Conservation (phyloP, 2,888 invertebrate species). For the Plebejus argus region DNA sequence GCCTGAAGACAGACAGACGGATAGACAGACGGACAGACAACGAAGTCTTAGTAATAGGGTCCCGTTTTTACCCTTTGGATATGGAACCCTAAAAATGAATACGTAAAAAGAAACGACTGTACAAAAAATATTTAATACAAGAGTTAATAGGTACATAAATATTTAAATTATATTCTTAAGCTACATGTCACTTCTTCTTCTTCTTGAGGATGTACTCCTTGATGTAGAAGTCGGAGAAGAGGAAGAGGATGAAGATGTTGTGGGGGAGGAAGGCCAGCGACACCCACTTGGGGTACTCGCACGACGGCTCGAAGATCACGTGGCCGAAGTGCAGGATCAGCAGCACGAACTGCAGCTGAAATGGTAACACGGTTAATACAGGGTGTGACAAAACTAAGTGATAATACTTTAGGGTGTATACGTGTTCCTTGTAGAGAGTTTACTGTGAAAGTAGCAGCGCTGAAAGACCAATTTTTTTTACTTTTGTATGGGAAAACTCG, state of each 20-base stretch:
- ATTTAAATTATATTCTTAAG: slow-evolving; percentile 28
- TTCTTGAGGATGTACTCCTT: slow-evolving; percentile 82
- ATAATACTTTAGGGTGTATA: too few species aligned
- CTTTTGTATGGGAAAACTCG: too few species aligned
- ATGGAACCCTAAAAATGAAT: too few species aligned
- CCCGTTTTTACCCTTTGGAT: too few species aligned
- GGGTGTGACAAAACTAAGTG: too few species aligned
- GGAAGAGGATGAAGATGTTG: slow-evolving; percentile 83
- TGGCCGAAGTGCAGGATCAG: slow-evolving; percentile 82
- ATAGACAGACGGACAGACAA: too few species aligned
- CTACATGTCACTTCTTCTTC: slow-evolving; percentile 55
- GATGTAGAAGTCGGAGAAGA: slow-evolving; percentile 86
- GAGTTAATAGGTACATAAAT: neutral
- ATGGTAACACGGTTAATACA: slow-evolving; percentile 20
- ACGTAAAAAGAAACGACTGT: neutral
- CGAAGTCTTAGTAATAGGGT: too few species aligned
- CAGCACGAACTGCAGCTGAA: slow-evolving; percentile 83
- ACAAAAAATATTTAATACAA: slow-evolving; percentile 1
- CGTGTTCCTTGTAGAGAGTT: too few species aligned
- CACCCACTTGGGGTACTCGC: slow-evolving; percentile 83
- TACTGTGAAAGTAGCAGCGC: too few species aligned
- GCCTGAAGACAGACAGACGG: too few species aligned
- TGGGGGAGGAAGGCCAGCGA: slow-evolving; percentile 82
- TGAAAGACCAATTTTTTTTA: too few species aligned
- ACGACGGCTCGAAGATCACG: slow-evolving; percentile 78